These are phyloP conservation scores for Ginglymostoma cirratum DNA, from an alignment of 2,113 vertebrate species.

Conservation along the genomic window DNA sequence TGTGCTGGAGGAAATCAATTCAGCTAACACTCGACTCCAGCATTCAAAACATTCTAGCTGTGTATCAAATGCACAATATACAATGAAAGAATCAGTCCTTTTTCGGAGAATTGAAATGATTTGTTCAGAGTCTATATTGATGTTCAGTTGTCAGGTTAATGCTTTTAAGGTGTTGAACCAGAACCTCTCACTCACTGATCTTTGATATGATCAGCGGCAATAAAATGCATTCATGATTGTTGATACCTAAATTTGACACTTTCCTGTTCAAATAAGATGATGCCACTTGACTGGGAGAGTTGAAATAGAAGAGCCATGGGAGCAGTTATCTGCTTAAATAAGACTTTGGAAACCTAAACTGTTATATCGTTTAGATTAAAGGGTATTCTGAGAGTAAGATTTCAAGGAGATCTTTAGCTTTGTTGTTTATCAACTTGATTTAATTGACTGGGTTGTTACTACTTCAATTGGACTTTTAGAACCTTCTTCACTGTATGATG, in stretches of 20 bases:
- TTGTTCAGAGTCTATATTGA: neutral
- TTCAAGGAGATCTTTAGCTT: neutral
- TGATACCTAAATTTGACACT: neutral
- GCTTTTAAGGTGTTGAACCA: neutral
- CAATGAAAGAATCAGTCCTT: neutral
- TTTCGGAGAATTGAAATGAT: neutral
- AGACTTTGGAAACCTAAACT: neutral
- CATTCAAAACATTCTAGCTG: neutral
- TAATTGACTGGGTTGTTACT: neutral
- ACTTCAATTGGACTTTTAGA: neutral
- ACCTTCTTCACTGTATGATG: neutral
- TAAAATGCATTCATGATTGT: neutral
- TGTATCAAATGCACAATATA: neutral
- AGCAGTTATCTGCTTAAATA: slow-evolving; percentile 9
- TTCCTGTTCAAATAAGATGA: neutral
- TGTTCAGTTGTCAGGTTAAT: neutral
- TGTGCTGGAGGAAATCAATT: neutral
- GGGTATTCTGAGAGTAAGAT: neutral
- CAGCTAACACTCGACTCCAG: neutral
- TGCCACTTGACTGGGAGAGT: neutral
- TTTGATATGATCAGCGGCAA: neutral
- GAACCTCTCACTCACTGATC: neutral
- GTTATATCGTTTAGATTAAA: neutral
- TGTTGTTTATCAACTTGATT: neutral
- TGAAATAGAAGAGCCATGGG: neutral